These are phyloP conservation scores for Bombus impatiens DNA, from an alignment of 1,140 invertebrate species.

Conservation along the genomic window DNA sequence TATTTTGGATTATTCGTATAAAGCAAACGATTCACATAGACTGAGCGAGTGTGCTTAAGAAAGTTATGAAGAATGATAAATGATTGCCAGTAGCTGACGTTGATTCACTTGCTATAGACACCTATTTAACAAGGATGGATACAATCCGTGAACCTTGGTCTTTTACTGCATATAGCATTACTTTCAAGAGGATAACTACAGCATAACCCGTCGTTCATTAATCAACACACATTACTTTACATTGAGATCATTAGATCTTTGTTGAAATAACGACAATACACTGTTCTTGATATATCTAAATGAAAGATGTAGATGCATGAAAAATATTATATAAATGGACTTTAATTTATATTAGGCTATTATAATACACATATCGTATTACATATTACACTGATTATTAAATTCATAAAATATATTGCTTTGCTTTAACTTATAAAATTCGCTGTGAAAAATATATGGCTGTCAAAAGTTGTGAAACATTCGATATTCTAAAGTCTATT, in stretches of 20 bases:
- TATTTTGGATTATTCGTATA: constrained; percentile 21
- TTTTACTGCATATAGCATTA: constrained; percentile 64
- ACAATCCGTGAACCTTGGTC: constrained; percentile 56
- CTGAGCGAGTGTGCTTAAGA: constrained; percentile 54
- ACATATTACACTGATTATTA: background rate
- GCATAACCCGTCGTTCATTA: constrained; percentile 55
- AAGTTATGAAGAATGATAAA: constrained; percentile 66
- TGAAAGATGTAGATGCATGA: background rate
- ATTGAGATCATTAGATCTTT: constrained; percentile 30
- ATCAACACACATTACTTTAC: constrained; percentile 60
- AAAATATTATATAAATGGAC: background rate
- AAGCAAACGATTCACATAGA: constrained; percentile 49
- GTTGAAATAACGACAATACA: background rate
- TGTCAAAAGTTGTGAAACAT: constrained; percentile 6
- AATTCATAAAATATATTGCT: too few relatives aligned
- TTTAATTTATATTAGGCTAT: background rate
- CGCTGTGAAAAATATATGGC: background rate
- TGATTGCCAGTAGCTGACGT: constrained; percentile 62
- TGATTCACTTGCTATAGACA: constrained; percentile 67
- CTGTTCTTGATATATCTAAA: background rate
- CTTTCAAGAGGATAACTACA: constrained; percentile 58
- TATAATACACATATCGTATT: background rate
- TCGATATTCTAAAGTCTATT: constrained; percentile 18
- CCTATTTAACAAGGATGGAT: constrained; percentile 62
- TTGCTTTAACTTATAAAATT: background rate